Evolutionary conservation across 2,113 vertebrate species (phyloP), one percentile per base, ranked within the genome.

Genomic region (Brachyistius frenatus): DNA sequence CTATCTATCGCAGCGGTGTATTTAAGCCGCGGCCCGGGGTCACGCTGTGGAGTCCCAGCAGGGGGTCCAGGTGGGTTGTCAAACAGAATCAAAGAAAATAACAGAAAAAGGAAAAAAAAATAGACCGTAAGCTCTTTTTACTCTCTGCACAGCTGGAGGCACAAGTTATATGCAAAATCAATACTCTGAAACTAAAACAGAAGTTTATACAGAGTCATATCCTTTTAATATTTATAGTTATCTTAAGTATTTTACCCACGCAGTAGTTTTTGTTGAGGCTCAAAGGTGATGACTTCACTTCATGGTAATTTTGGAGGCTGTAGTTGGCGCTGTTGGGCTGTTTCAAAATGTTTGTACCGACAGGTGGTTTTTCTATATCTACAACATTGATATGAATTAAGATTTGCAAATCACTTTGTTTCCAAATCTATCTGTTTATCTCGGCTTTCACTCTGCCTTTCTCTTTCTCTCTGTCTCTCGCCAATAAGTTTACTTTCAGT

Each of bases 1-100:
- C 30, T 5, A 11, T 72, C 44, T 57, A 4, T 66, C 75, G 68
- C 66, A 52, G 73, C 60, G 4, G 56, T 52, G 73, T 66, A 70
- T 60, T 71, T n/a, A 39, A 61, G 61, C 69, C 50, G 23, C 58
- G 66, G 80, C 57, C 60, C 33, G 30, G 52, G 66, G 66, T 70
- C 76, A 77, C 4, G 9, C 61, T 52, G 76, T 31, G 36, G 49
- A 33, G 62, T 64, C 66, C n/a, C 70, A 65, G 78, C 14, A 23
- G 10, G 63, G 72, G 60, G 46, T 41, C 11, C 80, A 44, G 68
- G 68, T 49, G 16, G 65, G 44, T 57, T 1, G 7, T 35, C 37
- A 57, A 61, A 31, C 14, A 10, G 60, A 54, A 23, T 11, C 32
- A 15, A 68, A 41, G 50, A 35, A 67, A 60, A 68, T 31, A 65